Base-by-base conservation (phyloP, 2,888 invertebrate genomes). In the Pantelozetes paolii region DNA sequence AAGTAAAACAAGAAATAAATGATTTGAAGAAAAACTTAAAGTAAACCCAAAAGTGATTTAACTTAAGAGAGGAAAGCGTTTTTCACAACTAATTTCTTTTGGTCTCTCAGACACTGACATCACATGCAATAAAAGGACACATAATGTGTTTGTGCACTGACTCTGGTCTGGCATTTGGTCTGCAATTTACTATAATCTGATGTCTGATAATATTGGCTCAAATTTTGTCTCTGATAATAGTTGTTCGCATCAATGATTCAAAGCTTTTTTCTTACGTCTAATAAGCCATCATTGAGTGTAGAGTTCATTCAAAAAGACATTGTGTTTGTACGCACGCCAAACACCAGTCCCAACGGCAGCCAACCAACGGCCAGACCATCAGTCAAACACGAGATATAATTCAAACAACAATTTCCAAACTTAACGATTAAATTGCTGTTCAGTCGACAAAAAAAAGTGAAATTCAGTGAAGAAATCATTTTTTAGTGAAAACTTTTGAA, bases 171-270 rank as follows among this genome's bases (percentile, higher is more conserved):
- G 18, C 40, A 69, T 42, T 69, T 69, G 69, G 69, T 69, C 42
- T 69, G 45, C 69, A 69, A 69, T 69, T 69, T 69, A 28, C 26
- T 69, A 42, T 69, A 69, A 69, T 69, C 18, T 69, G 45, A 45
- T 69, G 69, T 69, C 69, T 28, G 20, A 36, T n/a, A 32, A 45
- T 42, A 45, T 69, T 69, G 26, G 3, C 26, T 42, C 3, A 45
- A 69, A 36, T 40, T 64, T 69, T 69, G 42, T 45, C 18, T 45
- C 69, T 26, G 20, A 20, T 64, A 45, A 42, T 69, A 45, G 69
- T 69, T 42, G 32, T 30, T 40, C 40, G 64, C 36, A 23, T 30
- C 57, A 28, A 57, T 57, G 57, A 57, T 57, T 40, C 11, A 11
- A 40, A 62, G 20, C 36, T 40, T 23, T 36, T 45, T 18, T 45